Evolutionary conservation across 2,888 invertebrate species (phyloP).

Genomic region (Watsonalla binaria): DNA sequence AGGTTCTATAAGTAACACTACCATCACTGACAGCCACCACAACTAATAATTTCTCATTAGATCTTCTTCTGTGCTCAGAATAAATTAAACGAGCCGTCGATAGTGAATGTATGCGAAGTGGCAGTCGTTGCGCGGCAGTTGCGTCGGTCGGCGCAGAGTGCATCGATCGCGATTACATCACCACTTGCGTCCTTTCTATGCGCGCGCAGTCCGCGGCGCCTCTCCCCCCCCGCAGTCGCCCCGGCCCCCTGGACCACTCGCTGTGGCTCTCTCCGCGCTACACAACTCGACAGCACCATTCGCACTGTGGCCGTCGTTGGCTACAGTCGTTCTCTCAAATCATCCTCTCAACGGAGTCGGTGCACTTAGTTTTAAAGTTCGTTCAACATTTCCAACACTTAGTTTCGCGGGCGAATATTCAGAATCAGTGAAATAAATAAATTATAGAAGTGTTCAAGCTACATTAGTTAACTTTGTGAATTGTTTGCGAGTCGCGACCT

Average conservation of each 20-base stretch:
- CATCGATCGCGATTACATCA: constrained; percentile 79
- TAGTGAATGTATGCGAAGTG: constrained; percentile 15
- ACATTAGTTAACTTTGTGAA: constrained; percentile 21
- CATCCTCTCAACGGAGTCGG: constrained; percentile 27
- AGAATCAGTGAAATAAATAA: constrained; percentile 38
- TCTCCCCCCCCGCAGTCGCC: constrained; percentile 51
- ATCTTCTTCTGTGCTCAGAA: not conserved
- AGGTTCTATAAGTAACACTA: not conserved
- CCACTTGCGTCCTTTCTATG: constrained; percentile 74
- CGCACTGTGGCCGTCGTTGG: constrained; percentile 61
- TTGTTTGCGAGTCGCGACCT: constrained; percentile 56
- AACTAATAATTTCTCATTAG: not conserved
- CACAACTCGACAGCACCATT: constrained; percentile 63
- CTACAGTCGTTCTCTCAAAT: constrained; percentile 44
- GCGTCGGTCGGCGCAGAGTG: constrained; percentile 51
- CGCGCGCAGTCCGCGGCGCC: constrained; percentile 62
- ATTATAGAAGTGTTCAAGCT: constrained; percentile 36
- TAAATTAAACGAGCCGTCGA: not conserved
- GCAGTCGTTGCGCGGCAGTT: constrained; percentile 33
- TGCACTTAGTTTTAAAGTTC: constrained; percentile 52
- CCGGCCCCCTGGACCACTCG: constrained; percentile 30
- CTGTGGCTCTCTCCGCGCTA: constrained; percentile 50
- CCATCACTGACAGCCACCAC: not conserved
- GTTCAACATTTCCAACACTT: constrained; percentile 39
- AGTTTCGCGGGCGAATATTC: constrained; percentile 31